Evolutionary conservation across 2,797 vertebrate genomes (phyloP).

Genomic region (Buceros bicornis): DNA sequence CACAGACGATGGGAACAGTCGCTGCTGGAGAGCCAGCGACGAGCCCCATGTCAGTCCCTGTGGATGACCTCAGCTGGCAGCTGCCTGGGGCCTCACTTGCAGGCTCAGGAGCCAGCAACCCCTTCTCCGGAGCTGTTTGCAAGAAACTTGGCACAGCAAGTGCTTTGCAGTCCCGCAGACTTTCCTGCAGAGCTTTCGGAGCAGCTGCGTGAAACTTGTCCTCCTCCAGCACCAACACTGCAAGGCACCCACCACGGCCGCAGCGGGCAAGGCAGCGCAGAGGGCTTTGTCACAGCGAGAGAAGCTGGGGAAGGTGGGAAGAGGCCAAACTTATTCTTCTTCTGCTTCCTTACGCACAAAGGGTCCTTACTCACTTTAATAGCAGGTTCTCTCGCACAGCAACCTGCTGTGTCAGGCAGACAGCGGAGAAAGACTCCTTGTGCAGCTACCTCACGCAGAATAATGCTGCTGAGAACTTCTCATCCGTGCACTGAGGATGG

Average conservation of each 20-base stretch:
- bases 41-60: background rate
- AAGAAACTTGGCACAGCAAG: background rate
- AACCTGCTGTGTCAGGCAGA: background rate
- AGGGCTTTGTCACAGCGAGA: background rate
- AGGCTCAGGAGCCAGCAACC: background rate
- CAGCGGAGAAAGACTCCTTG: background rate
- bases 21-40: rapidly evolving
- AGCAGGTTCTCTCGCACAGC: background rate
- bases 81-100: background rate
- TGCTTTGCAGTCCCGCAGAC: rapidly evolving
- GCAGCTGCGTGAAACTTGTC: too few relatives aligned
- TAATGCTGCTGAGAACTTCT: background rate
- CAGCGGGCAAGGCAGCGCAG: background rate
- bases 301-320: background rate
- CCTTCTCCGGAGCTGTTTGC: background rate
- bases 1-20: background rate
- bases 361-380: background rate
- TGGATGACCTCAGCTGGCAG: background rate
- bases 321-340: background rate
- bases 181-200: background rate
- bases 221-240: background rate
- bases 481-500: background rate
- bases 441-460: background rate
- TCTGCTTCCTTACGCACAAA: background rate
- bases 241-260: background rate